phyloP scores from a whole-genome alignment of 2,888 invertebrate genomes.

The Drosophila sordidapex region DNA sequence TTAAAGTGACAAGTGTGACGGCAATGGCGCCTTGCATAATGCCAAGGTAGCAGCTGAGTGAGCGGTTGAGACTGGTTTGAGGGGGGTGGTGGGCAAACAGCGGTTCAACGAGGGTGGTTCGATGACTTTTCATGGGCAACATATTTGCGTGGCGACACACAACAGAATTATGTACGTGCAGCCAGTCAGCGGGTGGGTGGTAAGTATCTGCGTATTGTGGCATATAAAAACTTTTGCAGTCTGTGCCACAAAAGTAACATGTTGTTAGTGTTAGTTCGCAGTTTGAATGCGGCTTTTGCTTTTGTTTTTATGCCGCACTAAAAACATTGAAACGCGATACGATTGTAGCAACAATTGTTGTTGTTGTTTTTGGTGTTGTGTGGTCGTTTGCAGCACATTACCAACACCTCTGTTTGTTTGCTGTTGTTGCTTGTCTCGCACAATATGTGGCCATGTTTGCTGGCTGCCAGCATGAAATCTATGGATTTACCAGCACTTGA shows the following conservation, averaged over 20 bases:
- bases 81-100: not conserved
- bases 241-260: slow-evolving; percentile 53
- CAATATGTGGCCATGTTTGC: slow-evolving; percentile 79
- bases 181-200: slow-evolving; percentile 34
- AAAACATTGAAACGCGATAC: slow-evolving; percentile 79
- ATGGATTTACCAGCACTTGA: slow-evolving; percentile 84
- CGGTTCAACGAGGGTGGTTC: slow-evolving; percentile 26
- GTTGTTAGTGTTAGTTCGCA: slow-evolving; percentile 61
- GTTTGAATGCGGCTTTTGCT: slow-evolving; percentile 77
- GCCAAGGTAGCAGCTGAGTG: slow-evolving; percentile 60
- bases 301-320: slow-evolving; percentile 78
- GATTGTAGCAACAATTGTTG: slow-evolving; percentile 69
- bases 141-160: slow-evolving; percentile 80
- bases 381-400: slow-evolving; percentile 60
- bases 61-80: not conserved
- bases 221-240: slow-evolving; percentile 75
- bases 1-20: slow-evolving; percentile 80
- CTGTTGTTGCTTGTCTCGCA: slow-evolving; percentile 66
- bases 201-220: slow-evolving; percentile 52
- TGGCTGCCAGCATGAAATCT: slow-evolving; percentile 79
- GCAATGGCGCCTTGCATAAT: slow-evolving; percentile 76
- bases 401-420: slow-evolving; percentile 65
- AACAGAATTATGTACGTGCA: slow-evolving; percentile 79
- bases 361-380: slow-evolving; percentile 27
- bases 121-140: slow-evolving; percentile 64